These are phyloP conservation scores for Cnemophilus loriae DNA, from an alignment of 2,113 vertebrate species.

Conservation along the genomic window DNA sequence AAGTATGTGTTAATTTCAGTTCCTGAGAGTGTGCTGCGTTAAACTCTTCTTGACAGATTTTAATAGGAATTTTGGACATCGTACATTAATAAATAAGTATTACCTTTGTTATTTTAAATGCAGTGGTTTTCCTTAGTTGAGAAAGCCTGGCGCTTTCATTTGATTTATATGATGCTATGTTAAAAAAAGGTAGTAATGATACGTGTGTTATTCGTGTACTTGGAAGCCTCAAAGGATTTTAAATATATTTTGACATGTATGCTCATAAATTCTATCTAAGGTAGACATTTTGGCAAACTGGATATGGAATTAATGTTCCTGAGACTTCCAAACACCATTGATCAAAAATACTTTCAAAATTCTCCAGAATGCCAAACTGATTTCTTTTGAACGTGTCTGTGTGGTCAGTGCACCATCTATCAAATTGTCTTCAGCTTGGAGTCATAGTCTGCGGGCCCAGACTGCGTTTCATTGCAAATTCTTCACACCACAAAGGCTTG, in stretches of 20 bases:
- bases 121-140: conserved; percentile 45
- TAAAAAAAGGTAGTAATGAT: conserved; percentile 44
- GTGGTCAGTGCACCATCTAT: conserved; percentile 45
- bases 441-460: neutral
- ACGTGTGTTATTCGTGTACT: conserved; percentile 39
- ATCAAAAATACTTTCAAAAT: conserved; percentile 41
- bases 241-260: conserved; percentile 43
- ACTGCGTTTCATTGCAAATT: neutral
- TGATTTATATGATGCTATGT: conserved; percentile 53
- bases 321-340: conserved; percentile 50
- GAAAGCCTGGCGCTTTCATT: neutral
- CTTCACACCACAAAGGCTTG: neutral
- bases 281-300: conserved; percentile 48
- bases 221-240: conserved; percentile 37
- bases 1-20: neutral
- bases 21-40: neutral
- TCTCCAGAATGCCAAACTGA: neutral
- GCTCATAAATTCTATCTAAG: conserved; percentile 44
- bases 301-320: conserved; percentile 35
- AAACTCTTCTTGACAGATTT: conserved; percentile 38
- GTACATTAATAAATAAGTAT: conserved; percentile 31
- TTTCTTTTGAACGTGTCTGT: conserved; percentile 37
- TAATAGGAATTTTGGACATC: conserved; percentile 36
- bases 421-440: conserved; percentile 39
- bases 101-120: conserved; percentile 53